Percentiles rank a stretch among this genome's conserved stretches.
These are phyloP conservation scores for Acheta domesticus DNA, from an alignment of 2,888 invertebrate species.

Conservation along the genomic window DNA sequence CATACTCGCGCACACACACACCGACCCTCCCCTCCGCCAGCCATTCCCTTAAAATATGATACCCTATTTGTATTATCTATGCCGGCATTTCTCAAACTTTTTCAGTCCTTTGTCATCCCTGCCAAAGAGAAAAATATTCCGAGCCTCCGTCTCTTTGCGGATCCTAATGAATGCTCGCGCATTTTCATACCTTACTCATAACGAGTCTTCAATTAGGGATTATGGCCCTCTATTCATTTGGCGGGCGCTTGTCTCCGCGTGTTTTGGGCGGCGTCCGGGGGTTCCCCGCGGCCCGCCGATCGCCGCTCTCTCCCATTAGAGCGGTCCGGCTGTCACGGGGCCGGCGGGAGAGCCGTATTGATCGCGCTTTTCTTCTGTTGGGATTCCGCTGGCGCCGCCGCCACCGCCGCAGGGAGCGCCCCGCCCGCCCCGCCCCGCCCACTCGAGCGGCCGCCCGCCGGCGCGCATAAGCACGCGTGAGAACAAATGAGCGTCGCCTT, in stretches of 20 bases:
- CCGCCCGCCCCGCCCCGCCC: too few relatives aligned
- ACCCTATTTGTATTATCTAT: conserved; percentile 18
- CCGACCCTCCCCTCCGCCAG: neutral
- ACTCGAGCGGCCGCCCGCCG: too few relatives aligned
- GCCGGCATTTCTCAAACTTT: conserved; percentile 6
- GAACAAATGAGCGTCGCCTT: too few relatives aligned
- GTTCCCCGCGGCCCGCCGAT: too few relatives aligned
- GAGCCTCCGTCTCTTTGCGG: neutral
- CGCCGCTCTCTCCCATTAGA: too few relatives aligned
- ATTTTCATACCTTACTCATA: neutral
- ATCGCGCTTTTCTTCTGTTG: too few relatives aligned
- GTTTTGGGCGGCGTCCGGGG: too few relatives aligned
- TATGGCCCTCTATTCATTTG: neutral
- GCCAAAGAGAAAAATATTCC: neutral
- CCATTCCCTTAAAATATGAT: conserved; percentile 5
- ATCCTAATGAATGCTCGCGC: neutral
- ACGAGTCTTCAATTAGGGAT: conserved; percentile 1
- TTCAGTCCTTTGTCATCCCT: conserved; percentile 18
- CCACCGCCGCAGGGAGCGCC: too few relatives aligned
- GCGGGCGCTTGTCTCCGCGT: neutral
- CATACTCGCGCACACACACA: neutral
- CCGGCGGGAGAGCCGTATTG: too few relatives aligned
- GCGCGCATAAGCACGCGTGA: too few relatives aligned
- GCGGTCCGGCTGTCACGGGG: too few relatives aligned
- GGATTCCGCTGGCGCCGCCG: too few relatives aligned